phyloP scores from a whole-genome alignment of 2,888 invertebrate genomes.

The Apotomis betuletana region DNA sequence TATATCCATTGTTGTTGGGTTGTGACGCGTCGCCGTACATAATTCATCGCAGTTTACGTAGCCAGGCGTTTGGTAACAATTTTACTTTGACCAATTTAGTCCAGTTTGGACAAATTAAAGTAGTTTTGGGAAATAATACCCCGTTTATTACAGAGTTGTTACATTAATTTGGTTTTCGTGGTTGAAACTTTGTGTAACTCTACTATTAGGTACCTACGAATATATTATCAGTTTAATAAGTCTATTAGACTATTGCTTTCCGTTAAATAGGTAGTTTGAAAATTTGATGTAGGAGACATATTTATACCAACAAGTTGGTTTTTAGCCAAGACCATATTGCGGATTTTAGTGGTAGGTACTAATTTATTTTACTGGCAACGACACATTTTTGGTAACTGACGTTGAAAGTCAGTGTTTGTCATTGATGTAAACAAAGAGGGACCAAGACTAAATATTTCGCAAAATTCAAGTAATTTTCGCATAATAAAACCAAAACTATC shows the following conservation, averaged over 20 bases:
- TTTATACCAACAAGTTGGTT: no score
- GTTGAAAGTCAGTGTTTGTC: no score
- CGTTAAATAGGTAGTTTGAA: background rate
- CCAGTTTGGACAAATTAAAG: constrained; percentile 61
- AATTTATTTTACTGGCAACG: no score
- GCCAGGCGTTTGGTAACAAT: constrained; percentile 59
- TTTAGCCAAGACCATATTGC: no score
- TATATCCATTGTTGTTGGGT: constrained; percentile 75
- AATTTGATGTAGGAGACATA: no score
- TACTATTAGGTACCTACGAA: background rate
- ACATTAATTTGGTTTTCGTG: constrained; percentile 22
- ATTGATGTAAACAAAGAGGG: no score
- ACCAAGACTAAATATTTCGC: no score
- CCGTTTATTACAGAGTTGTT: constrained; percentile 50
- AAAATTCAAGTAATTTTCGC: no score
- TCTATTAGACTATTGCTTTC: background rate
- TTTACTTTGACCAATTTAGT: constrained; percentile 61
- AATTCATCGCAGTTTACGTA: constrained; percentile 65
- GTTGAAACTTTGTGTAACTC: constrained; percentile 25
- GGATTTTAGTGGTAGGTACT: no score
- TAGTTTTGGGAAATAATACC: constrained; percentile 57
- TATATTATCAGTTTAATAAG: background rate
- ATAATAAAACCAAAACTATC: no score
- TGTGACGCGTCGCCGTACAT: constrained; percentile 66
- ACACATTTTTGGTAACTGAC: no score